A percentile compares a stretch with the other conserved stretches of the same genome.
Conservation (phyloP, 1,140 invertebrate species). For the Brachionus plicatilis region DNA sequence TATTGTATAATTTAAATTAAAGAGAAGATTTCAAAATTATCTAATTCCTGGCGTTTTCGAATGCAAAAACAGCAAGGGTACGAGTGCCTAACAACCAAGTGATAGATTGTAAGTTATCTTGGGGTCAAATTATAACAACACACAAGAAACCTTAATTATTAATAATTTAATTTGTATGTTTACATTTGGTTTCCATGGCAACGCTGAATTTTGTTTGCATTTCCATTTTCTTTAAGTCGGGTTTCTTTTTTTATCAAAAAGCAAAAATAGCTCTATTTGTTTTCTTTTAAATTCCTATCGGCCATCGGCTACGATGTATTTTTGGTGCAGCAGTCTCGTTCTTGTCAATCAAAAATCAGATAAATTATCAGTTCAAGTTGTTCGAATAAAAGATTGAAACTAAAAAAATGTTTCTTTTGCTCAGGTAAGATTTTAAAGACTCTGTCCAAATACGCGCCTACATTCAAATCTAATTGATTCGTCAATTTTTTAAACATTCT, state of each 20-base stretch:
- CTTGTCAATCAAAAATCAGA: not conserved
- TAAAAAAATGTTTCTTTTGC: not conserved
- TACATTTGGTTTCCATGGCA: not conserved
- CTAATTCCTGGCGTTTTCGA: not conserved
- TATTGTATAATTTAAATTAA: not conserved
- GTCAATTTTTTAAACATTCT: not conserved
- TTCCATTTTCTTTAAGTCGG: not conserved
- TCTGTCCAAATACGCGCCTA: not conserved
- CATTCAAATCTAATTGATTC: not conserved
- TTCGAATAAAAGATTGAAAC: not conserved
- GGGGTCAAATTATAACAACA: not conserved
- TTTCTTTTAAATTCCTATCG: not conserved
- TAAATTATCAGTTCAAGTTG: not conserved
- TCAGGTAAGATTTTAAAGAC: not conserved
- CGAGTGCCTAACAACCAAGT: not conserved
- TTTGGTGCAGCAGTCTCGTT: not conserved
- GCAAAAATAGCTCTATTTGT: not conserved
- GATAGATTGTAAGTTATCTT: not conserved
- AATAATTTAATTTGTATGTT: constrained; percentile 32
- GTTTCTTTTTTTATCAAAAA: not conserved
- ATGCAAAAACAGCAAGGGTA: not conserved
- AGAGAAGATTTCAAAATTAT: not conserved
- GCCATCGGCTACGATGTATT: not conserved
- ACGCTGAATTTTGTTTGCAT: not conserved
- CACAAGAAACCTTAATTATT: not conserved